Percentiles rank a stretch among this genome's conserved stretches.
phyloP scores from a whole-genome alignment of 2,113 vertebrate genomes.

The Sylvia atricapilla region DNA sequence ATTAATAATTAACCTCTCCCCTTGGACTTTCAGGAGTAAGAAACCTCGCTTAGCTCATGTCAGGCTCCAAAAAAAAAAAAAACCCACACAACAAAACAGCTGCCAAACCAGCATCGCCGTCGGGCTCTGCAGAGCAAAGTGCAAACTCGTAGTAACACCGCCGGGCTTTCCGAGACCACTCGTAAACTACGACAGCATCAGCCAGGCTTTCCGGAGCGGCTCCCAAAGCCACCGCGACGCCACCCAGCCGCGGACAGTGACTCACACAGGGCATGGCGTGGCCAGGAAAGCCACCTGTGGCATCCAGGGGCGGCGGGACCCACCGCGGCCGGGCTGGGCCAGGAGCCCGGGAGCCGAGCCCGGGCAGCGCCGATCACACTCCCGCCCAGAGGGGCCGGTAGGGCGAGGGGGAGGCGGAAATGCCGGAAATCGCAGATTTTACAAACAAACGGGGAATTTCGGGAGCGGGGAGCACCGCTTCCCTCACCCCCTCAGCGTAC shows the following conservation, averaged over 20 bases:
- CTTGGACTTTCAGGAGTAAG: not conserved
- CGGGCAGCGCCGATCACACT: not conserved
- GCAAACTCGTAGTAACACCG: not conserved
- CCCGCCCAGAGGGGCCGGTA: not conserved
- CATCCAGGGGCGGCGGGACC: not conserved
- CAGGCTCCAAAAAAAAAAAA: not conserved
- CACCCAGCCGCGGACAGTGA: fast-evolving
- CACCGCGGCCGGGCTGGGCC: not conserved
- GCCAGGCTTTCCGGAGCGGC: not conserved
- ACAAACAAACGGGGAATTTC: not conserved
- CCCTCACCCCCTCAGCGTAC: not conserved
- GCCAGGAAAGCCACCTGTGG: not conserved
- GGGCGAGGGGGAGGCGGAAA: not conserved
- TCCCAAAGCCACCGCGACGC: fast-evolving
- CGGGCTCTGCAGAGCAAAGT: not conserved
- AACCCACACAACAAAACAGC: not conserved
- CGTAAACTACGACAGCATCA: fast-evolving
- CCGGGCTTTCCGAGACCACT: not conserved
- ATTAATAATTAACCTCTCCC: not conserved
- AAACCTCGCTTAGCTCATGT: fast-evolving
- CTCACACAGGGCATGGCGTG: not conserved
- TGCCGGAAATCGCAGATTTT: not conserved
- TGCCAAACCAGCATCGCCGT: not conserved
- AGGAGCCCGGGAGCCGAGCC: not conserved
- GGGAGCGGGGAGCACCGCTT: not conserved